A percentile compares a stretch with the other conserved stretches of the same genome.
Evolutionary conservation across 2,113 vertebrate species (phyloP).

Genomic region (Chitala chitala): DNA sequence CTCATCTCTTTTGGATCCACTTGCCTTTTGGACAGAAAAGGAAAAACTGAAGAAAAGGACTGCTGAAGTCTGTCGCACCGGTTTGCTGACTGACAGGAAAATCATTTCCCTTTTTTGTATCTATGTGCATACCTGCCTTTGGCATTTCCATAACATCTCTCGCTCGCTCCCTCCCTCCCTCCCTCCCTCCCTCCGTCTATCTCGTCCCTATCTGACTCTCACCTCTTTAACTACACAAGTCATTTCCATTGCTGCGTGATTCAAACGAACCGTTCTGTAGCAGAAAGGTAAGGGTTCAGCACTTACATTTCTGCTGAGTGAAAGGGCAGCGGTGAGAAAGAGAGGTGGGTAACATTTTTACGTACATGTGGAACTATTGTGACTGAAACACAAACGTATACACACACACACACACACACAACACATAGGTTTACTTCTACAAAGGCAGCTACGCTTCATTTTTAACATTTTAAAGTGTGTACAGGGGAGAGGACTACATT

Average conservation of each 20-base stretch:
- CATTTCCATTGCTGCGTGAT: not conserved
- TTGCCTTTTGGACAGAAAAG: not conserved
- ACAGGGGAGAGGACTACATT: not conserved
- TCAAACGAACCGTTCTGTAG: slow-evolving; percentile 9
- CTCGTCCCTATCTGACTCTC: not conserved
- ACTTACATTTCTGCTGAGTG: not conserved
- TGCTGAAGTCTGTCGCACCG: slow-evolving; percentile 4
- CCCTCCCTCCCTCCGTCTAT: not conserved
- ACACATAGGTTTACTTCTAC: not conserved
- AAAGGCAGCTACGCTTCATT: not conserved
- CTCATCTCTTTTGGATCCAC: not conserved
- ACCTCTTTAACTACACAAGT: not conserved
- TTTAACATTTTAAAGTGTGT: not conserved
- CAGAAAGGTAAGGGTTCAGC: slow-evolving; percentile 11
- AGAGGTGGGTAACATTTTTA: not conserved
- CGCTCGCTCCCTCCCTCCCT: not conserved
- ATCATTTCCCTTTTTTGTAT: not conserved
- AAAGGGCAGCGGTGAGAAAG: not conserved
- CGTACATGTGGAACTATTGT: not conserved
- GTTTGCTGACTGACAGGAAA: slow-evolving; percentile 12
- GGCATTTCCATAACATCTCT: not conserved
- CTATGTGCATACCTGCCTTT: slow-evolving; percentile 13
- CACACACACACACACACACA: not conserved
- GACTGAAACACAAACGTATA: not conserved
- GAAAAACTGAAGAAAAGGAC: not conserved